phyloP scores from a whole-genome alignment of 2,888 invertebrate species.

The Acanthosepion pharaonis region DNA sequence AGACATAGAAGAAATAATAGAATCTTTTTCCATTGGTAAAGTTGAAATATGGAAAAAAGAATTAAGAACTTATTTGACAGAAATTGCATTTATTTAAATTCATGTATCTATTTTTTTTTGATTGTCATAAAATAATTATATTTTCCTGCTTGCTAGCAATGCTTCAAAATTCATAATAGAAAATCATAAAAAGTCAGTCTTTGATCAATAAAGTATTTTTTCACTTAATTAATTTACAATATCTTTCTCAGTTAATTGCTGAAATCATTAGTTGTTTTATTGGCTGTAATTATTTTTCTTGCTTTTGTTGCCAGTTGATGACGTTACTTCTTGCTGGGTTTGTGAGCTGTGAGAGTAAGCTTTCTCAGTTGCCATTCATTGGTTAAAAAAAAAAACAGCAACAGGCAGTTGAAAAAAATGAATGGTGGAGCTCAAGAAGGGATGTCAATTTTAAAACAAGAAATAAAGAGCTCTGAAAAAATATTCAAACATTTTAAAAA shows the following conservation, averaged over 20 bases:
- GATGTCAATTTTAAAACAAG: neutral
- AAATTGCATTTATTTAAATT: neutral
- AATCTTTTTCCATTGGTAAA: neutral
- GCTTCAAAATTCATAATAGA: neutral
- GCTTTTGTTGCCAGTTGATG: constrained; percentile 25
- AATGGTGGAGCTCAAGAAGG: neutral
- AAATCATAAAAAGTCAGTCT: neutral
- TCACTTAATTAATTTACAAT: neutral
- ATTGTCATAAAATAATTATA: too few species aligned
- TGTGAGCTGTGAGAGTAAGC: constrained; percentile 16
- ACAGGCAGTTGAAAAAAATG: neutral
- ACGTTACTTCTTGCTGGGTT: constrained; percentile 14
- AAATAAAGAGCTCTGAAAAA: neutral
- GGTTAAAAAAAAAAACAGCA: neutral
- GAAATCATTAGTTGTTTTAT: neutral
- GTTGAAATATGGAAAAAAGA: neutral
- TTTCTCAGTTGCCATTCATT: constrained; percentile 33
- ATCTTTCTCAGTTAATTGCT: neutral
- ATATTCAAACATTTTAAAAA: neutral
- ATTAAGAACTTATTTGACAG: neutral
- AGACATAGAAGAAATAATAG: neutral
- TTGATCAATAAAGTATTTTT: neutral
- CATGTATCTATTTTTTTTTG: neutral
- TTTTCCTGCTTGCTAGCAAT: neutral
- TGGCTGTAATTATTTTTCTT: neutral